phyloP scores from a whole-genome alignment of 2,797 vertebrate genomes.

The Danio kyathit region DNA sequence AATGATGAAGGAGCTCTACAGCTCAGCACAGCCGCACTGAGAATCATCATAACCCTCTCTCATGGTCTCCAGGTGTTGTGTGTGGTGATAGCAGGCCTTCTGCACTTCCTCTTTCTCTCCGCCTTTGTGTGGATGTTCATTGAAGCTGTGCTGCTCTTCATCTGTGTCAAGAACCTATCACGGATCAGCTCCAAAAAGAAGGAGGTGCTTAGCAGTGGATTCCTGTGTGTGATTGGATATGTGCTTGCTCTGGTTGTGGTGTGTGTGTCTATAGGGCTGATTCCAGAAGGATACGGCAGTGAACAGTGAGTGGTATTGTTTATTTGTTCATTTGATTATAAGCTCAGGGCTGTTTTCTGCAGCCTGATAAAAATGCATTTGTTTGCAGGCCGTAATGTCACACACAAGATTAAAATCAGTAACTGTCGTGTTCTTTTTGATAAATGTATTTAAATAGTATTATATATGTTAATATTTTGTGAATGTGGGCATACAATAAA shows the following conservation, averaged over 20 bases:
- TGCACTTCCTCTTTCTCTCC: constrained; percentile 81
- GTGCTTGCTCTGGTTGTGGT: constrained; percentile 78
- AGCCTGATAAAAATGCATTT: too few species aligned
- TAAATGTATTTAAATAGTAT: too few species aligned
- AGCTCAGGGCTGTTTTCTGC: too few species aligned
- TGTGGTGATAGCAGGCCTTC: constrained; percentile 71
- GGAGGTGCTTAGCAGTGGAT: constrained; percentile 68
- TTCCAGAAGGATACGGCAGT: constrained; percentile 75
- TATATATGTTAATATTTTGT: too few species aligned
- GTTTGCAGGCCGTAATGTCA: too few species aligned
- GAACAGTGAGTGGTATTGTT: constrained; percentile 31
- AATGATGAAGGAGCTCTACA: not conserved
- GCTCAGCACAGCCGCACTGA: not conserved
- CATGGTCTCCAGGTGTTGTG: constrained; percentile 76
- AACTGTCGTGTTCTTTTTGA: too few species aligned
- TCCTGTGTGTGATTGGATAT: constrained; percentile 78
- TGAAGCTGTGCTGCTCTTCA: constrained; percentile 78
- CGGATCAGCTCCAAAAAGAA: constrained; percentile 78
- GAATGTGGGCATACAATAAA: too few species aligned
- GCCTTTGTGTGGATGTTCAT: constrained; percentile 85
- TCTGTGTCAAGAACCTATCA: constrained; percentile 78
- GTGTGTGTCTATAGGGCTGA: constrained; percentile 69
- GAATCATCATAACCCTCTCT: not conserved
- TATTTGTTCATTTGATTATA: too few species aligned
- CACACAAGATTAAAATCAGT: too few species aligned